Evolutionary conservation across 2,888 invertebrate species (phyloP).

Genomic region (Papilio demoleus): DNA sequence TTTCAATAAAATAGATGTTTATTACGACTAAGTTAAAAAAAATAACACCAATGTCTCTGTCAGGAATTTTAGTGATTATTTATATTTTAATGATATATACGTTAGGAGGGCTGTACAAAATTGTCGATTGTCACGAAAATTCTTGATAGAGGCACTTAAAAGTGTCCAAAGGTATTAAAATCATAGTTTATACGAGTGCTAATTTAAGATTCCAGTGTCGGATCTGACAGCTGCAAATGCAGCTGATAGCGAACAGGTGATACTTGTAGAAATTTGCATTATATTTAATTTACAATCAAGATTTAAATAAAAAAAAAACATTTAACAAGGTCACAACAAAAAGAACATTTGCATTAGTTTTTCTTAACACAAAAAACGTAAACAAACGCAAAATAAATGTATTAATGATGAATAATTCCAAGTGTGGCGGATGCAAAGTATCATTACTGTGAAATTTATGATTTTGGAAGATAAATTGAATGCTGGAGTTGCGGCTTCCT

Average conservation of each 20-base stretch:
- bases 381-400: constrained; percentile 11
- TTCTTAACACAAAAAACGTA: constrained; percentile 8
- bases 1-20: too few species aligned
- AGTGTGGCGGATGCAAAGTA: constrained; percentile 72
- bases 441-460: constrained; percentile 78
- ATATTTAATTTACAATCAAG: neutral
- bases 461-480: constrained; percentile 80
- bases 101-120: too few species aligned
- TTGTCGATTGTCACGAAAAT: neutral
- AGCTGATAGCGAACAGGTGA: constrained; percentile 32
- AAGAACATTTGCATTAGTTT: neutral
- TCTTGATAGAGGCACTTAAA: neutral
- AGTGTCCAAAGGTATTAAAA: neutral
- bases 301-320: neutral
- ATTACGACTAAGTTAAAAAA: too few species aligned
- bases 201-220: constrained; percentile 17
- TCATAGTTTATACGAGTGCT: neutral
- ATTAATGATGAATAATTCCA: constrained; percentile 40
- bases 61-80: too few species aligned
- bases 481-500: constrained; percentile 78
- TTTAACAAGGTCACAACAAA: neutral
- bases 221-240: constrained; percentile 28
- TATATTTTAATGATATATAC: too few species aligned
- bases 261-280: constrained; percentile 25
- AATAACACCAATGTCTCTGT: too few species aligned